Evolutionary conservation across 1,140 invertebrate genomes (phyloP).

Genomic region (Belonocnema kinseyi): DNA sequence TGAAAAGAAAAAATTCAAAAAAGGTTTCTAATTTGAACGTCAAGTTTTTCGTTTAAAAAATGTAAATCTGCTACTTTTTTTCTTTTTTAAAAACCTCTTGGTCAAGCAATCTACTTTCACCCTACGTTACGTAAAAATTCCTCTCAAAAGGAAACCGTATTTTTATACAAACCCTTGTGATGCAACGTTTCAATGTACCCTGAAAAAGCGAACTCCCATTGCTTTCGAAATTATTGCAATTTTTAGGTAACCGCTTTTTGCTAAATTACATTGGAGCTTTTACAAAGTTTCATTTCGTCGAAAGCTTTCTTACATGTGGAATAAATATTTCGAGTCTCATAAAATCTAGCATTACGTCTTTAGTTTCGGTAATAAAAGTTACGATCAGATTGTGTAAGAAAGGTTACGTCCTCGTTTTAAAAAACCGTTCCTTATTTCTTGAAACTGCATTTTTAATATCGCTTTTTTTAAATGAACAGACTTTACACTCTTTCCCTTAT

Average conservation of each 20-base stretch:
- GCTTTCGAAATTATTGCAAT: slow-evolving; percentile 13
- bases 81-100: no score
- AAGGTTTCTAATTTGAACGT: no score
- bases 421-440: not conserved
- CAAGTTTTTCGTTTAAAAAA: no score
- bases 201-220: not conserved
- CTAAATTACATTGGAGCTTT: slow-evolving; percentile 21
- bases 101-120: no score
- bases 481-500: no score
- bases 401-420: not conserved
- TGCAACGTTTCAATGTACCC: not conserved
- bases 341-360: not conserved
- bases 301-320: not conserved
- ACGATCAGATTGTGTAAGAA: slow-evolving; percentile 14
- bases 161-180: not conserved
- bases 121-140: not conserved
- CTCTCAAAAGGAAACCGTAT: not conserved
- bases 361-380: not conserved
- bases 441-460: no score
- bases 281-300: slow-evolving; percentile 3
- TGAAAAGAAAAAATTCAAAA: no score
- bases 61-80: no score
- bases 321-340: slow-evolving; percentile 13
- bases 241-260: slow-evolving; percentile 14
- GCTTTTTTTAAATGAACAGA: no score